Evolutionary conservation across 2,113 vertebrate species (phyloP), one percentile per base, ranked within the genome.

Genomic region (Talpa occidentalis): DNA sequence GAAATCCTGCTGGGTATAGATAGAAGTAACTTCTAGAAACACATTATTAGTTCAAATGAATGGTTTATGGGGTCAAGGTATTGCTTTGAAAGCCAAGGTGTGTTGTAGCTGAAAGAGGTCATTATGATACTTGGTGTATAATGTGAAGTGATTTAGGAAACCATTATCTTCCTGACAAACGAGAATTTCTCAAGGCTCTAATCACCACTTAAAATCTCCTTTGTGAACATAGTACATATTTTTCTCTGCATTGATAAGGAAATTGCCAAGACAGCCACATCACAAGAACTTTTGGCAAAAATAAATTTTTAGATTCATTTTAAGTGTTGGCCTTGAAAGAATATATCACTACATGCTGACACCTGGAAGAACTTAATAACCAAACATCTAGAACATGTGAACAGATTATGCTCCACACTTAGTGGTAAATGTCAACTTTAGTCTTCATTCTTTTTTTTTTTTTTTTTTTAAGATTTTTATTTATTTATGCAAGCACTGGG

Each of bases 271-370:
- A 77, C 12, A 59, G 66, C 72, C 2, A 42, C 42, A 76, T 44
- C 40, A 56, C 22, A 92, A 95, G 73, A 59, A 66, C 9, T 66
- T 6, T 22, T 81, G n/a, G 60, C 56, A 93, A 94, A 90, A 93
- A 49, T 56, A 89, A 54, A 62, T 54, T 77, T 35, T 59, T 72
- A 79, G 37, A 44, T 37, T 69, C 30, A 60, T 72, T 91, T 96
- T 59, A 93, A 93, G 93, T 90, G 21, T 88, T 92, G 90, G 49
- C 80, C 66, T 88, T 91, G 40, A 73, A 40, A 79, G 59, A 80
- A 35, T 59, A 1, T 47, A 78, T 32, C 42, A 78, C 47, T 74
- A 76, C 16, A 3, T 73, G 21, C 30, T 90, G 40, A 93, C 86
- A 94, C 28, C 26, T 72, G 28, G 35, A 79, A 94, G 47, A 44